Conservation (phyloP, 2,888 invertebrate species). For the Octodonta nipae region DNA sequence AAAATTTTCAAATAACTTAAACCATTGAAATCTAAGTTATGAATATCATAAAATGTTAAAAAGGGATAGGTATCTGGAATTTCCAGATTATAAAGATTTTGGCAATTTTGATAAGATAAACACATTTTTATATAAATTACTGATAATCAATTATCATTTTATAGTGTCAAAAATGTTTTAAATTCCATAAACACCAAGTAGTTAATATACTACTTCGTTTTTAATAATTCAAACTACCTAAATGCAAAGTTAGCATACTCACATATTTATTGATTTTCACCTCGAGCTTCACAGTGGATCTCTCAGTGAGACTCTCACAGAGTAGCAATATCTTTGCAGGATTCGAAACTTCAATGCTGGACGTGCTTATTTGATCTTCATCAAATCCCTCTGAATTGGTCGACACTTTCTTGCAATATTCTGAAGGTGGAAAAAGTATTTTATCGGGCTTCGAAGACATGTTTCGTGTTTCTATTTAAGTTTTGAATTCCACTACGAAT, state of each 20-base stretch:
- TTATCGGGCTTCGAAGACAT: conserved; percentile 18
- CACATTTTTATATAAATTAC: too few relatives aligned
- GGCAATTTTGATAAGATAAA: too few relatives aligned
- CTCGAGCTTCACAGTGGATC: conserved; percentile 40
- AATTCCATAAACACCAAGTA: background rate
- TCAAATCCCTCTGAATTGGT: conserved; percentile 6
- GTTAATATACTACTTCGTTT: background rate
- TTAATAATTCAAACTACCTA: background rate
- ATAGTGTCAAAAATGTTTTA: background rate
- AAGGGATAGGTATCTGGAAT: too few relatives aligned
- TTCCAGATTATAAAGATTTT: too few relatives aligned
- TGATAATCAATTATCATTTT: too few relatives aligned
- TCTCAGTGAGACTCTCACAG: conserved; percentile 40
- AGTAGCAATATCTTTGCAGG: conserved; percentile 44
- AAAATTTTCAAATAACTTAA: too few relatives aligned
- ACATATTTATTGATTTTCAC: conserved; percentile 48
- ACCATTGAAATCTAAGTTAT: too few relatives aligned
- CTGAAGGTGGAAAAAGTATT: conserved; percentile 23
- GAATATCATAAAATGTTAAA: too few relatives aligned
- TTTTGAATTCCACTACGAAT: conserved; percentile 9
- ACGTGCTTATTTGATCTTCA: conserved; percentile 11
- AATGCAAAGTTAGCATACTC: too few relatives aligned
- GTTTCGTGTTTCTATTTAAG: conserved; percentile 6
- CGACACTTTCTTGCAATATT: conserved; percentile 17
- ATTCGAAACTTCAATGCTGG: conserved; percentile 39